Conservation (phyloP, 2,797 vertebrate genomes). For the Margarornis squamiger region DNA sequence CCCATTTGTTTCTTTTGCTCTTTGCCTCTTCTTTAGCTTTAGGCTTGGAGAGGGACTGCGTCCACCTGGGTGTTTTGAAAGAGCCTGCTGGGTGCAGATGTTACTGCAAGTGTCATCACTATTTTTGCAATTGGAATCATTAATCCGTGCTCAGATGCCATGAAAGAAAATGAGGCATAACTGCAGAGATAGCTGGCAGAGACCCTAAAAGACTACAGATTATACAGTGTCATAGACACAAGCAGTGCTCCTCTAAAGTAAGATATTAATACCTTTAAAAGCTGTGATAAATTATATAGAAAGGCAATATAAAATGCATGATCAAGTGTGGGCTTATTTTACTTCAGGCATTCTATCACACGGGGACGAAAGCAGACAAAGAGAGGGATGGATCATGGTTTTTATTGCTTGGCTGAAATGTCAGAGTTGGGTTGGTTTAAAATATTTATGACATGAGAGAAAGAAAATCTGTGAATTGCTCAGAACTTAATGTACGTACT, state of each 20-base stretch:
- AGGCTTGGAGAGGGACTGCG: not conserved
- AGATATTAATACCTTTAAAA: constrained; percentile 47
- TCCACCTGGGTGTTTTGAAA: not conserved
- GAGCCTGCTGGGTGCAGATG: not conserved
- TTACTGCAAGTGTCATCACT: not conserved
- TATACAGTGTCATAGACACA: not conserved
- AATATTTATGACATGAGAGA: constrained; percentile 68
- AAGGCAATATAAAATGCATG: constrained; percentile 19
- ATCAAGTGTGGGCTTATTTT: constrained; percentile 21
- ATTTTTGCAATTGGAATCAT: not conserved
- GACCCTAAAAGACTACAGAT: not conserved
- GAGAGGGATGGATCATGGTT: not conserved
- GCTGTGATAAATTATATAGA: constrained; percentile 29
- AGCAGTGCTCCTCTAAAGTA: not conserved
- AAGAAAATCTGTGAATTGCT: constrained; percentile 59
- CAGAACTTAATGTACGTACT: not conserved
- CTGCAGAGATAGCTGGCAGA: not conserved
- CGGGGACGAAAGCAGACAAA: not conserved
- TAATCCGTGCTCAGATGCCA: not conserved
- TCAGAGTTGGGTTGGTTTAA: constrained; percentile 40
- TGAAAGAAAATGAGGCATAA: not conserved
- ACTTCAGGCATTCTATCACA: not conserved
- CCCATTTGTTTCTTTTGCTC: not conserved
- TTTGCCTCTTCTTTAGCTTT: not conserved
- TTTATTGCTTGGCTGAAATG: constrained; percentile 58